These are phyloP conservation scores for Ophion costatus DNA, from an alignment of 2,888 invertebrate species.

Conservation along the genomic window DNA sequence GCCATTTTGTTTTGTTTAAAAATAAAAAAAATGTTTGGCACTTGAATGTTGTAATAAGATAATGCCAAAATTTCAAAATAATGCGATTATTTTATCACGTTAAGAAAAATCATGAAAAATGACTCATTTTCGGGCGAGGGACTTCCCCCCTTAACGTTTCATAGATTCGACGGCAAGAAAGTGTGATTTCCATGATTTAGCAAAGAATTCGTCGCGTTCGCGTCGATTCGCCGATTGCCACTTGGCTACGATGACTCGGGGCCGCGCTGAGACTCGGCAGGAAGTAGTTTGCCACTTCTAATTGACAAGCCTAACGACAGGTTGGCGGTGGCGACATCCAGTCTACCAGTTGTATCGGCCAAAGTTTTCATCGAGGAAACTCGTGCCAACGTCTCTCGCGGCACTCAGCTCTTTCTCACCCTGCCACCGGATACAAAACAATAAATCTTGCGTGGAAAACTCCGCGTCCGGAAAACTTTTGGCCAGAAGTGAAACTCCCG, in stretches of 20 bases:
- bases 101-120: no score
- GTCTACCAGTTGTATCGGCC: constrained; percentile 10
- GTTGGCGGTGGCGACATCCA: constrained; percentile 2
- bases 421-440: constrained; percentile 3
- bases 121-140: no score
- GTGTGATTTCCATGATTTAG: neutral
- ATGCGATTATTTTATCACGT: no score
- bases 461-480: neutral
- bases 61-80: no score
- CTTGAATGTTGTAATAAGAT: no score
- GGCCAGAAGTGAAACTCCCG: neutral
- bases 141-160: no score
- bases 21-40: no score
- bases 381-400: neutral
- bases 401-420: neutral
- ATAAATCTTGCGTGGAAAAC: neutral
- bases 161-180: neutral
- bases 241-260: neutral
- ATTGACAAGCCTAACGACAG: constrained; percentile 44
- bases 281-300: constrained; percentile 46
- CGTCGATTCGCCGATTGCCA: neutral
- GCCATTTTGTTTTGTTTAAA: no score
- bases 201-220: neutral
- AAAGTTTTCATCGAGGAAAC: constrained; percentile 28
- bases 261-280: constrained; percentile 3